These are phyloP conservation scores for Athene cunicularia DNA, from an alignment of 2,113 vertebrate species.

Conservation along the genomic window DNA sequence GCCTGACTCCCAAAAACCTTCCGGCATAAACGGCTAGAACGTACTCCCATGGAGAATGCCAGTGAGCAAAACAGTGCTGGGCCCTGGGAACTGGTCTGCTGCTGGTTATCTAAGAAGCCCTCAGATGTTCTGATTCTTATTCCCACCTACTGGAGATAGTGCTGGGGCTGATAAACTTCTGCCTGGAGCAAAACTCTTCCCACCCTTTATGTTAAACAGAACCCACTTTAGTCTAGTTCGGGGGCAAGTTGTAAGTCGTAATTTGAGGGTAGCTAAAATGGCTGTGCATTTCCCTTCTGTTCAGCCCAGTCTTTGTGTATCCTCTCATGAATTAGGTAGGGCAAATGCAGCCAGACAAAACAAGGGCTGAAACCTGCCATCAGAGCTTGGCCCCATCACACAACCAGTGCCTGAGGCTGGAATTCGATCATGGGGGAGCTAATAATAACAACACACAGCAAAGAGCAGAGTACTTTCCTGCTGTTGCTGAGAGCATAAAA, in stretches of 20 bases:
- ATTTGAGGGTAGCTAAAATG: not conserved
- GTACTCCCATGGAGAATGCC: not conserved
- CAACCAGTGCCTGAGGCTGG: slow-evolving; percentile 40
- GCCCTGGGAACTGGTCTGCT: not conserved
- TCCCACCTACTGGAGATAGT: not conserved
- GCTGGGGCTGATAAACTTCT: not conserved
- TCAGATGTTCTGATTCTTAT: not conserved
- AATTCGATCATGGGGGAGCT: slow-evolving; percentile 46
- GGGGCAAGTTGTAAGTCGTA: not conserved
- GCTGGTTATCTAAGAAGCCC: not conserved
- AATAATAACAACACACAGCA: slow-evolving; percentile 55
- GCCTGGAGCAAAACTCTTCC: not conserved
- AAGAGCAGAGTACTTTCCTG: slow-evolving; percentile 42
- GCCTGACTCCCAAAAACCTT: not conserved
- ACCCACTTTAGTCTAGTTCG: not conserved
- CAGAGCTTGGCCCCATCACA: slow-evolving; percentile 20
- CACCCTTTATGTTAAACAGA: not conserved
- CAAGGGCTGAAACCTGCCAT: slow-evolving; percentile 33
- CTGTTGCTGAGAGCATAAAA: slow-evolving; percentile 54
- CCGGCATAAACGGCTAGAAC: not conserved
- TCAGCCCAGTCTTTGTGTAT: not conserved
- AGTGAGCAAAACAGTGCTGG: not conserved
- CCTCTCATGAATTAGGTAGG: not conserved
- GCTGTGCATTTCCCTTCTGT: not conserved
- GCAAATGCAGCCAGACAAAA: slow-evolving; percentile 11